Evolutionary conservation across 2,888 invertebrate species (phyloP).

Genomic region (Invenusta paracnida): DNA sequence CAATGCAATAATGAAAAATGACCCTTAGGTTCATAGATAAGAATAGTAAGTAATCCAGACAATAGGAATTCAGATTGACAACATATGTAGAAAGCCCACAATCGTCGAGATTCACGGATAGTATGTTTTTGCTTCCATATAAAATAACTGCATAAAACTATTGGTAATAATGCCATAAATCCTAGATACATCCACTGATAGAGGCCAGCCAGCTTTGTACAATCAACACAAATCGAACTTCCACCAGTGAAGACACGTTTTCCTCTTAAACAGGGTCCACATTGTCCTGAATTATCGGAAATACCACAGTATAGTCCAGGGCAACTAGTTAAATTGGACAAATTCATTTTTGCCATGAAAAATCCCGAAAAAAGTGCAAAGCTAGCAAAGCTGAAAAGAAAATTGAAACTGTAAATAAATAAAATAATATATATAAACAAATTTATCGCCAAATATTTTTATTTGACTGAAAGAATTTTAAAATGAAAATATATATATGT

Average conservation of each 20-base stretch:
- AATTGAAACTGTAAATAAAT: too few relatives aligned
- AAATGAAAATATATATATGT: too few relatives aligned
- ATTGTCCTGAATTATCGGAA: background rate
- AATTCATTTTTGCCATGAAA: background rate
- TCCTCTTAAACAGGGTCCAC: conserved; percentile 64
- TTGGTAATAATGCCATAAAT: conserved; percentile 81
- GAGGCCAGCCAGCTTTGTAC: conserved; percentile 71
- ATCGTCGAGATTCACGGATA: conserved; percentile 63
- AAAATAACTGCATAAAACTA: conserved; percentile 63
- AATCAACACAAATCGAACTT: conserved; percentile 71
- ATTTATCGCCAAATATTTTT: too few relatives aligned
- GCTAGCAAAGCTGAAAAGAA: too few relatives aligned
- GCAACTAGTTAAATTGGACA: background rate
- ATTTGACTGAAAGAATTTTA: too few relatives aligned
- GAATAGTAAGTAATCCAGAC: conserved; percentile 72
- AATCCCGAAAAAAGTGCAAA: too few relatives aligned
- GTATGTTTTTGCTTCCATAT: background rate
- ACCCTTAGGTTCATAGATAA: conserved; percentile 78
- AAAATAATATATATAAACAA: too few relatives aligned
- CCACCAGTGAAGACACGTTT: conserved; percentile 63
- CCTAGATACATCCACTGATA: conserved; percentile 91
- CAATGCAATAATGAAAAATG: conserved; percentile 74
- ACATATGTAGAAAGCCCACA: conserved; percentile 73
- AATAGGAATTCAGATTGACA: conserved; percentile 75
- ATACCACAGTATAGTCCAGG: background rate